phyloP scores from a whole-genome alignment of 2,888 invertebrate genomes.

The Philonicus albiceps region DNA sequence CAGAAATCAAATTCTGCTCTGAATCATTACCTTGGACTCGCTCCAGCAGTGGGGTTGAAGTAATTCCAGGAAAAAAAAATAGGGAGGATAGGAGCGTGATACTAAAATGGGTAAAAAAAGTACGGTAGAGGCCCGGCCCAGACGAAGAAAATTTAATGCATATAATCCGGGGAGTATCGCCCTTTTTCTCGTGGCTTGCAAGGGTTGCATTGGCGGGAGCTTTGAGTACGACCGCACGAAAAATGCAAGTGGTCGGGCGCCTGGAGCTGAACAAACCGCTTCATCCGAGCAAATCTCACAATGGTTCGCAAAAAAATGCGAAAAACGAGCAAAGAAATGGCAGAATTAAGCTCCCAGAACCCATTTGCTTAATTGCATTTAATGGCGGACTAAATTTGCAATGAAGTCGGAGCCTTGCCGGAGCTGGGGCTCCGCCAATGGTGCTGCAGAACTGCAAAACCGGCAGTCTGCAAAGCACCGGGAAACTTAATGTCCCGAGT shows the following conservation, averaged over 20 bases:
- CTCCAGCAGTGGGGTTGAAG: not conserved
- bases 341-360: slow-evolving; percentile 42
- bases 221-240: slow-evolving; percentile 19
- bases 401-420: slow-evolving; percentile 1
- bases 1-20: not conserved
- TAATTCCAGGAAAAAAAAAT: not conserved
- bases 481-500: slow-evolving; percentile 9
- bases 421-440: not conserved
- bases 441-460: not conserved
- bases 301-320: not conserved
- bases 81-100: not conserved
- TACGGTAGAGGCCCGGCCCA: not conserved
- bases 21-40: not conserved
- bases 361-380: slow-evolving; percentile 49
- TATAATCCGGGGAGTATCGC: not conserved
- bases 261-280: slow-evolving; percentile 29
- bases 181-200: not conserved
- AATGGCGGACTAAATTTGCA: slow-evolving; percentile 48
- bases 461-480: not conserved
- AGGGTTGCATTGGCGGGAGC: not conserved
- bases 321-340: slow-evolving; percentile 3
- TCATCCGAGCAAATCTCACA: slow-evolving; percentile 33
- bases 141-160: slow-evolving; percentile 23
- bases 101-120: not conserved
- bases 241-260: slow-evolving; percentile 33